Conservation (phyloP, 2,113 vertebrate species). For the Dissostichus mawsoni region DNA sequence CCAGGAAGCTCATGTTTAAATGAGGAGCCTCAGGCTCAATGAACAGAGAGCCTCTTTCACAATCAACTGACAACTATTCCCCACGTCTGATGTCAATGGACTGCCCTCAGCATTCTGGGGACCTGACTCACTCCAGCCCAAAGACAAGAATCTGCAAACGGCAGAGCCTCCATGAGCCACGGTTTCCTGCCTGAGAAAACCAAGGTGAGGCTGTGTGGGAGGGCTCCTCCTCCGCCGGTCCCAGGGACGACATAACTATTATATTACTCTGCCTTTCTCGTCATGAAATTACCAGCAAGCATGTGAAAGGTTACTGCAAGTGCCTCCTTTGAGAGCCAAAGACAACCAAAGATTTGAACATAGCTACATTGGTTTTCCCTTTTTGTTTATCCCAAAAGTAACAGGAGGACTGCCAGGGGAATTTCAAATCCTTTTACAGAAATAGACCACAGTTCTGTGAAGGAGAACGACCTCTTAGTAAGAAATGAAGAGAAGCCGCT, state of each 20-base stretch:
- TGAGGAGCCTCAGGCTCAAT: constrained; percentile 75
- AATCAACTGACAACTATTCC: constrained; percentile 79
- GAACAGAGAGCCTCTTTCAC: constrained; percentile 81
- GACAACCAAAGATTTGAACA: constrained; percentile 57
- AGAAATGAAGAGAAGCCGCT: constrained; percentile 50
- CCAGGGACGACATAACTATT: constrained; percentile 53
- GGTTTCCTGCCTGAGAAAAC: constrained; percentile 70
- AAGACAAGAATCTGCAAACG: constrained; percentile 61
- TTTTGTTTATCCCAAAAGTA: constrained; percentile 67
- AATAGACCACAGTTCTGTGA: constrained; percentile 63
- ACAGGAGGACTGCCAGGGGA: constrained; percentile 66
- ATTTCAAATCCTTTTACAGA: constrained; percentile 71
- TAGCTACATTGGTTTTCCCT: constrained; percentile 35
- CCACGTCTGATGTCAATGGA: constrained; percentile 76
- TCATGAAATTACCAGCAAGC: constrained; percentile 46
- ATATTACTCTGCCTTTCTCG: constrained; percentile 50
- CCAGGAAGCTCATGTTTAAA: constrained; percentile 79
- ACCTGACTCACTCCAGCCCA: constrained; percentile 74
- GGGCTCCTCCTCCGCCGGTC: constrained; percentile 60
- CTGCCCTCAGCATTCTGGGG: constrained; percentile 72
- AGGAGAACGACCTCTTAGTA: constrained; percentile 52
- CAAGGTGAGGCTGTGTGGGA: constrained; percentile 73
- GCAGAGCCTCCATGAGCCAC: constrained; percentile 49
- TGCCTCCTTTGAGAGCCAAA: constrained; percentile 51
- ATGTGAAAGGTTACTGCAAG: constrained; percentile 50